Evolutionary conservation across 2,113 vertebrate species (phyloP), one percentile per base, ranked within the genome.

Genomic region (Mastomys coucha): DNA sequence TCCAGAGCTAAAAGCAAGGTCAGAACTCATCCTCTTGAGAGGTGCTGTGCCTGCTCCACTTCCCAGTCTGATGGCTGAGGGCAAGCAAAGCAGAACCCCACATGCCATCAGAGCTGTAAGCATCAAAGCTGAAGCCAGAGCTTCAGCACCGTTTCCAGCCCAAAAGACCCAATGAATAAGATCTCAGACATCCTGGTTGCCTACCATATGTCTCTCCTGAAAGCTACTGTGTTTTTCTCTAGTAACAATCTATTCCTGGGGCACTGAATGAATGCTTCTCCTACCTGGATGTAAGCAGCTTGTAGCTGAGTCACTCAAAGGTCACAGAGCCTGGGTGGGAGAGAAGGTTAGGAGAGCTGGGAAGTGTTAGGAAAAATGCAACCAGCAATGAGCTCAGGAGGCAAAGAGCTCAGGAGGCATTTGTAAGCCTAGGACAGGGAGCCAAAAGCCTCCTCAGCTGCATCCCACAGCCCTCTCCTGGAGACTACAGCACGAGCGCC

Each of bases 51-150:
- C 0, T 24, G 49, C 36, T 6, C 42, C 12, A 13, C 4, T 14
- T 69, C 70, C 49, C 12, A 1, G 24, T 14, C 92, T 39, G 91
- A 36, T 0, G 5, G 16, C 81, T 10, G n/a, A 36, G 12, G 9
- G n/a, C 56, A 28, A 84, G 58, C 13, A 58, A 45, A 45, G 13
- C 92, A 49, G n/a, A 75, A 13, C 56, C 24, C 42, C 36, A 12
- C 56, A 2, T 4, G 6, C 45, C 4, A 26, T 56, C 8, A 17
- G 16, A 5, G 45, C 45, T 2, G 0, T 12, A 13, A 13, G 1
- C 31, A 1, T n/a, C 65, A 31, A 26, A 81, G 45, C 81, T 58
- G 12, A 67, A 63, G 88, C 4, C 58, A 36, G 51, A 76, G 42
- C 7, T 49, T 4, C 56, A 45, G 53, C 6, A 36, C 1, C n/a